Conservation (phyloP, 2,888 invertebrate species). For the Nasonia oneida region DNA sequence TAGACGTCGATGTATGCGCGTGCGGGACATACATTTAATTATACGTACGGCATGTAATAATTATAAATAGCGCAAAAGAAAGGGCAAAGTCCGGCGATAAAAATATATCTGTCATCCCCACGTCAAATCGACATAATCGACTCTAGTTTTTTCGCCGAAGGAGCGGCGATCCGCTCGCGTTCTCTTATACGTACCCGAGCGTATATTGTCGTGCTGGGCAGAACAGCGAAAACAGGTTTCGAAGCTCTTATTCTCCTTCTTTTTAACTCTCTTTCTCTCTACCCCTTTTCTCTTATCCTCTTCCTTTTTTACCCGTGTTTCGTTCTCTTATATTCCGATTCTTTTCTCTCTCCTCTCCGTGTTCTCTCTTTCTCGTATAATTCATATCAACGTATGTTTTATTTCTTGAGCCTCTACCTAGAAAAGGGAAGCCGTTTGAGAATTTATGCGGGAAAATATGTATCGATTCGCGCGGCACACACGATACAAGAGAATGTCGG, state of each 20-base stretch:
- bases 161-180: slow-evolving; percentile 40
- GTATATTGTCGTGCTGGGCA: slow-evolving; percentile 36
- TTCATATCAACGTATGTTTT: slow-evolving; percentile 41
- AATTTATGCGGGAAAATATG: slow-evolving; percentile 17
- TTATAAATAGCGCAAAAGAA: slow-evolving; percentile 42
- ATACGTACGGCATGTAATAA: slow-evolving; percentile 33
- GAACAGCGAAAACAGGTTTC: slow-evolving; percentile 51
- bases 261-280: slow-evolving; percentile 34
- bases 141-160: slow-evolving; percentile 53
- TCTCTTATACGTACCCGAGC: background rate
- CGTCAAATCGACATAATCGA: slow-evolving; percentile 53
- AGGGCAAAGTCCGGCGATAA: slow-evolving; percentile 18
- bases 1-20: background rate
- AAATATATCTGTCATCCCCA: slow-evolving; percentile 53
- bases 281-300: slow-evolving; percentile 12
- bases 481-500: too few relatives aligned
- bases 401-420: slow-evolving; percentile 12
- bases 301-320: slow-evolving; percentile 38
- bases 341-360: slow-evolving; percentile 32
- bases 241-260: slow-evolving; percentile 46
- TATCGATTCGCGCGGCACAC: background rate
- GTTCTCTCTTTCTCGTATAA: slow-evolving; percentile 29
- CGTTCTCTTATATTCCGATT: slow-evolving; percentile 22
- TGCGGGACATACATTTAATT: background rate
- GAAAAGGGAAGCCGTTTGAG: slow-evolving; percentile 30